Percentiles rank a stretch among this genome's conserved stretches.
Conservation (phyloP, 2,113 vertebrate species). For the Bostrychus sinensis region DNA sequence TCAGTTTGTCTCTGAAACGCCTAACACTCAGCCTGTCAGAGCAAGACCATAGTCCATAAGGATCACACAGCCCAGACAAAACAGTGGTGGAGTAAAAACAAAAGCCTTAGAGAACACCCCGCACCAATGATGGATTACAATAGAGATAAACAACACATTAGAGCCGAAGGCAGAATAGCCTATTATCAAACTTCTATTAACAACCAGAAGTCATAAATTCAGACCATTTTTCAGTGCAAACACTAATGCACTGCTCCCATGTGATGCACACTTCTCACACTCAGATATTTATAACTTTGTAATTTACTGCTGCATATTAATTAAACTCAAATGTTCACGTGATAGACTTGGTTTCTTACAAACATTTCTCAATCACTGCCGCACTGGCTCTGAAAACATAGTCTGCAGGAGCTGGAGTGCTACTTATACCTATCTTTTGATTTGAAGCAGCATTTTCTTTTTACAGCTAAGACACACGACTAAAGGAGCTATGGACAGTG, state of each 20-base stretch:
- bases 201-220: neutral
- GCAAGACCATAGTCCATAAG: conserved; percentile 15
- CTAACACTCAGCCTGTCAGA: conserved; percentile 23
- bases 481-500: conserved; percentile 2
- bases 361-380: conserved; percentile 1
- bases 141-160: conserved; percentile 14
- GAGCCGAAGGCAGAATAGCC: neutral
- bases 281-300: conserved; percentile 3
- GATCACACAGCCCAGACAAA: conserved; percentile 11
- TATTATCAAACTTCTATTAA: conserved; percentile 7
- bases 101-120: conserved; percentile 2
- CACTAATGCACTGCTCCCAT: neutral
- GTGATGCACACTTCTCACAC: neutral
- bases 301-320: conserved; percentile 10
- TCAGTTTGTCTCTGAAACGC: neutral
- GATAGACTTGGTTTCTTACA: neutral
- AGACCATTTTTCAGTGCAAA: neutral
- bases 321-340: neutral
- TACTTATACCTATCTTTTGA: neutral
- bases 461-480: conserved; percentile 1
- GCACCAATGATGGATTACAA: conserved; percentile 15
- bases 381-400: neutral
- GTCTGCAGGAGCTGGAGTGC: neutral
- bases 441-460: neutral
- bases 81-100: conserved; percentile 4